Evolutionary conservation across 2,113 vertebrate species (phyloP), one percentile per base, ranked within the genome.

Genomic region (Sylvilagus bachmani): DNA sequence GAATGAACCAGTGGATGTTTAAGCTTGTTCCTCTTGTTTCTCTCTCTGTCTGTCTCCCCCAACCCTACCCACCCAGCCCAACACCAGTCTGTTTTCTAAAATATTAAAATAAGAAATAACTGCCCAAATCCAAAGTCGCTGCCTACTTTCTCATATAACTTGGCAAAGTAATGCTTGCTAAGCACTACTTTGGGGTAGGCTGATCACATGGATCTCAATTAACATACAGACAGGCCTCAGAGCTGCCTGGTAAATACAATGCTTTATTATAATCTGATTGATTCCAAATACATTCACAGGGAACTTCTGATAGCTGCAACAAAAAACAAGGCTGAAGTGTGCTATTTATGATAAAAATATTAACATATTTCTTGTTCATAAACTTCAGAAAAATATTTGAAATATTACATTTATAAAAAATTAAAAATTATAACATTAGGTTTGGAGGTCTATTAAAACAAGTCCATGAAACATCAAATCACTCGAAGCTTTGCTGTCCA

Each of bases 391-490:
- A 88, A 95, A 94, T 36, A 79, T 88, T 29, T 17, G 5, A 67
- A 80, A 49, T 91, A 66, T 74, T 53, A 61, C 80, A 73, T 85
- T 96, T 61, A 84, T 22, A 92, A 92, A 77, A 81, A 90, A 92
- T 44, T 84, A 73, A 88, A 95, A 94, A 85, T 36, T 83, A 1
- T 71, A 89, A 62, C 33, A 85, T 11, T 73, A 67, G 51, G 17
- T 67, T 95, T 95, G 33, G 79, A 44, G 19, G 12, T 36, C 70
- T 93, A 90, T 58, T 88, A 92, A 92, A 94, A n/a, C 31, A n/a
- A 93, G 96, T 85, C 7, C 25, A 81, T 64, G 7, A 94, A 86
- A 25, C 61, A 58, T 53, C 90, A 92, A 88, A 78, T 75, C 67
- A 87, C 38, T 81, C 6, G 73, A 66, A 31, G 44, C 7, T 81